Evolutionary conservation across 2,888 invertebrate species (phyloP), one percentile per base, ranked within the genome.

Genomic region (Heliconius aoede): DNA sequence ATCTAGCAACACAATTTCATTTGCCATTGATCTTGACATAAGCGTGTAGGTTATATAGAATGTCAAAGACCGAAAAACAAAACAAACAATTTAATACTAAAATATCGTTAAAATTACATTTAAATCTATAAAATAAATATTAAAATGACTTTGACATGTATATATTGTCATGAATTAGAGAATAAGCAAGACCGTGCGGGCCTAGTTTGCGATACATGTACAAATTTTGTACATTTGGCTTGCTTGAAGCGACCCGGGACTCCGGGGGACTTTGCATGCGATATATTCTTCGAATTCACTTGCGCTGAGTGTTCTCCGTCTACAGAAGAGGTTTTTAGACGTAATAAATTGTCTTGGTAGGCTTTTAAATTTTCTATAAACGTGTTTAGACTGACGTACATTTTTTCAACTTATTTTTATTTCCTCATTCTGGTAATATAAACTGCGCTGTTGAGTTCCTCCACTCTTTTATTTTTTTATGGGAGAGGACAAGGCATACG

Each of bases 331-430:
- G 84, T 91, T 8, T 95, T 97, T 82, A 86, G 89, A 7, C 93
- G 97, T 11, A 96, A 96, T 72, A 96, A 95, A 85, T 95, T 97
- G 85, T 95, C 97, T 7, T 97, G 97, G 97, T 96, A 88, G 89
- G 55, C 7, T 21, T 51, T 51, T n/a, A 8, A 51, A 21, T 51
- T 8, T 21, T 51, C 21, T 51, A 46, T 46, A 18, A 15, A 15
- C 5, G 40, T 46, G 40, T 15, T 46, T 46, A 5, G 1, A 46
- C 18, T 46, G 18, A 46, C 5, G 18, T 46, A 7, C 18, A 46
- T 18, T 46, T 46, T 46, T 46, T 32, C 3, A 9, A 55, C 55
- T 55, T 55, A 55, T 55, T 55, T 55, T n/a, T n/a, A 55, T 55
- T 21, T 55, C 9, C 55, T 55, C 46, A 18, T 5, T 21, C 55